A percentile compares a stretch with the other conserved stretches of the same genome.
These are phyloP conservation scores for Yponomeuta cagnagella DNA, from an alignment of 2,888 invertebrate species.

Conservation along the genomic window DNA sequence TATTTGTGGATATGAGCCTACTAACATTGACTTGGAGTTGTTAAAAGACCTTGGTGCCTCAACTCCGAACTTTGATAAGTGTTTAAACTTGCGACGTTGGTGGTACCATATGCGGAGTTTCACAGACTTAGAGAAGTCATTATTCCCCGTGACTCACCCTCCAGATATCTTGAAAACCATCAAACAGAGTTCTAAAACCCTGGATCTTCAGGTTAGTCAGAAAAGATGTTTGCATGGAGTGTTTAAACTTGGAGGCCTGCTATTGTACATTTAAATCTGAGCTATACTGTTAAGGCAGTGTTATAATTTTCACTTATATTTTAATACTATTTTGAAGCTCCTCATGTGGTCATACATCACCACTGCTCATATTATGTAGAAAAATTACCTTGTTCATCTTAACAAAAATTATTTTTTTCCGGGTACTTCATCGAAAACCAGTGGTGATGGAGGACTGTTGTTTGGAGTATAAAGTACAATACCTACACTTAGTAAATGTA, in stretches of 20 bases:
- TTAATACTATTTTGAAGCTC: slow-evolving; percentile 25
- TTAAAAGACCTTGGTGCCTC: slow-evolving; percentile 41
- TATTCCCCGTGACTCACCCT: slow-evolving; percentile 48
- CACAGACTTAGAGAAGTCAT: slow-evolving; percentile 61
- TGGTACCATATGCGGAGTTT: slow-evolving; percentile 78
- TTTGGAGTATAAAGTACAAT: slow-evolving; percentile 32
- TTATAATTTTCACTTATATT: no score
- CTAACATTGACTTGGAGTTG: slow-evolving; percentile 63
- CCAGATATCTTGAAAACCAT: slow-evolving; percentile 35
- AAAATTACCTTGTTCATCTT: background rate
- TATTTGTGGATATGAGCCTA: slow-evolving; percentile 72
- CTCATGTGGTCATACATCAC: slow-evolving; percentile 60
- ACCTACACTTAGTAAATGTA: slow-evolving; percentile 26
- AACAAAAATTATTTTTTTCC: slow-evolving; percentile 39
- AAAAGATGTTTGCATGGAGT: background rate
- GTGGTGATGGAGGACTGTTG: slow-evolving; percentile 61
- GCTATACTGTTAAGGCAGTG: background rate
- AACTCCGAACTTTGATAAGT: slow-evolving; percentile 49
- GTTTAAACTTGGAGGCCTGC: background rate
- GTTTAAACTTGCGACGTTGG: slow-evolving; percentile 75
- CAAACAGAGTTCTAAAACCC: slow-evolving; percentile 34
- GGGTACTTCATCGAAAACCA: slow-evolving; percentile 39
- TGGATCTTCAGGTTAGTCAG: slow-evolving; percentile 53
- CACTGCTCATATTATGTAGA: slow-evolving; percentile 19
- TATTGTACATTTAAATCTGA: background rate